Conservation (phyloP, 92 coral and sea anemone species). For the Zoanthus gigantus region DNA sequence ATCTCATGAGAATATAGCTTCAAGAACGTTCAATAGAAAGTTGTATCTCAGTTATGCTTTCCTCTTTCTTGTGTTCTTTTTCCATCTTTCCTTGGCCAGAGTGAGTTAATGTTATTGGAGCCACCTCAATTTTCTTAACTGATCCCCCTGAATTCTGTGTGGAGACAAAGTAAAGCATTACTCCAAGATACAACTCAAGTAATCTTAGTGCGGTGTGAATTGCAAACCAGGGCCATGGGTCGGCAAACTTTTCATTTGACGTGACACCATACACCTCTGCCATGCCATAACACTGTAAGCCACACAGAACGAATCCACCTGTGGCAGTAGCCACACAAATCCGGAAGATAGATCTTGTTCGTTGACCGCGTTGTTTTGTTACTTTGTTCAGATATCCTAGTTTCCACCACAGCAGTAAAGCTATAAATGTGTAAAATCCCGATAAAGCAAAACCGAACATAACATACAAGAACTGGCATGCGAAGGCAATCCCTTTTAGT, state of each 20-base stretch:
- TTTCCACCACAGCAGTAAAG: conserved; percentile 72
- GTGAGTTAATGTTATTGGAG: conserved; percentile 45
- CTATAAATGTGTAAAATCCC: conserved; percentile 64
- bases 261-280: conserved; percentile 72
- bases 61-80: not conserved
- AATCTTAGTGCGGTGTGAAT: conserved; percentile 68
- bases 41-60: not conserved
- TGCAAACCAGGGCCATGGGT: conserved; percentile 85
- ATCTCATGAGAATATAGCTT: not conserved
- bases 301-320: conserved; percentile 71
- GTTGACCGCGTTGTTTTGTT: conserved; percentile 38
- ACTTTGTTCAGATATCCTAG: conserved; percentile 15
- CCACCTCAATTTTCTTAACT: conserved; percentile 42
- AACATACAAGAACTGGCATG: conserved; percentile 76
- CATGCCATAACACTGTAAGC: conserved; percentile 74
- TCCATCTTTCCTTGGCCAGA: conserved; percentile 26
- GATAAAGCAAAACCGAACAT: conserved; percentile 59
- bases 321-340: conserved; percentile 70
- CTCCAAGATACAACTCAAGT: conserved; percentile 70
- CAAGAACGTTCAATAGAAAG: not conserved
- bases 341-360: conserved; percentile 63
- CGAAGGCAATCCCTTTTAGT: conserved; percentile 61
- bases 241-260: conserved; percentile 52
- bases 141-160: conserved; percentile 22
- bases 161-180: conserved; percentile 55